Percentiles rank a stretch among this genome's conserved stretches.
Conservation (phyloP, 1,140 invertebrate species). For the Cardiocondyla obscurior region DNA sequence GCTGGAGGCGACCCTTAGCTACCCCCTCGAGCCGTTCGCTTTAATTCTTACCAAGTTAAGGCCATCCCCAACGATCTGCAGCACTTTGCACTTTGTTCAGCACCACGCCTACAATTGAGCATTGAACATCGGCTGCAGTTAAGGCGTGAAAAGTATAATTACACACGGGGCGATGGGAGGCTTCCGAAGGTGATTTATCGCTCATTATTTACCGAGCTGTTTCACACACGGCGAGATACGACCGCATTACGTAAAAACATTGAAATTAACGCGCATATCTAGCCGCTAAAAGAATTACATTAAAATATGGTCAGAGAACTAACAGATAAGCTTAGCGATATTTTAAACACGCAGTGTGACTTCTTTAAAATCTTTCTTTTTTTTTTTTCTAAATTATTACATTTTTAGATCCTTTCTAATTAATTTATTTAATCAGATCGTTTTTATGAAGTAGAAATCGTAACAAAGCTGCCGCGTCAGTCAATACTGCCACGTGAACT, state of each 20-base stretch:
- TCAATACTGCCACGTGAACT: too few relatives aligned
- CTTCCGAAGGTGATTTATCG: not conserved
- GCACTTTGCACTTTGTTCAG: conserved; percentile 60
- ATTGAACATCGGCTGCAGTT: conserved; percentile 39
- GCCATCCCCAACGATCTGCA: conserved; percentile 56
- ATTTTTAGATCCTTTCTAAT: conserved; percentile 29
- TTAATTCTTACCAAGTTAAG: conserved; percentile 74
- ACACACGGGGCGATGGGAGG: not conserved
- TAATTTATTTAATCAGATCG: conserved; percentile 30
- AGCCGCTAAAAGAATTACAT: too few relatives aligned
- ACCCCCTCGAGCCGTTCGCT: conserved; percentile 65
- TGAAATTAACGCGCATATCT: not conserved
- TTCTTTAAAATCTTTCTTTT: too few relatives aligned
- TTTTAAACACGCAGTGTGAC: not conserved
- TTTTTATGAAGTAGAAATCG: too few relatives aligned
- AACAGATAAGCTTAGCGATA: not conserved
- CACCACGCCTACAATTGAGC: conserved; percentile 37
- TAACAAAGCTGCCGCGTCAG: too few relatives aligned
- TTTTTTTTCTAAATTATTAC: too few relatives aligned
- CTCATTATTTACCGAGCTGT: not conserved
- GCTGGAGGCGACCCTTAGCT: conserved; percentile 71
- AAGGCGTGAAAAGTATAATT: conserved; percentile 19
- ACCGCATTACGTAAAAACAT: not conserved
- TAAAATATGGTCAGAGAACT: not conserved
- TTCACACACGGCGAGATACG: not conserved